Conservation (phyloP, 2,113 vertebrate genomes). For the Sisor rabdophorus region DNA sequence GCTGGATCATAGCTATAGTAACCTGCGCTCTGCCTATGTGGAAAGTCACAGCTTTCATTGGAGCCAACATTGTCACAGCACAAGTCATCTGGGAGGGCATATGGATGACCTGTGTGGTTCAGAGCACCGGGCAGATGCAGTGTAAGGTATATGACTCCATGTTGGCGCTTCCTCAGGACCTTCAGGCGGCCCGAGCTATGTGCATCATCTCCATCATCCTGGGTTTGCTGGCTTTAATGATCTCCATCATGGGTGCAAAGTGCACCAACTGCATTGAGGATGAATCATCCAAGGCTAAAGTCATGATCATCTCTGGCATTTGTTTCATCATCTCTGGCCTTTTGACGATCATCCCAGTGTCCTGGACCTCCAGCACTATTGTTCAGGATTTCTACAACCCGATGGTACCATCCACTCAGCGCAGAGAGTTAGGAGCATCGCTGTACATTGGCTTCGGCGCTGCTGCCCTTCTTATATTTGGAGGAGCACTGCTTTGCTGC, state of each 20-base stretch:
- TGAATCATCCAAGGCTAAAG: constrained; percentile 64
- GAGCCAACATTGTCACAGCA: constrained; percentile 72
- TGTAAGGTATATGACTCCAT: constrained; percentile 76
- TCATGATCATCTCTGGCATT: constrained; percentile 71
- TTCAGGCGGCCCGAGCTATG: constrained; percentile 74
- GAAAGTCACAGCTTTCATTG: constrained; percentile 69
- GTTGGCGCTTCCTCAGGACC: constrained; percentile 64
- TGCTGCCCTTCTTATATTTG: constrained; percentile 65
- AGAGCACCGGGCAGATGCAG: constrained; percentile 79
- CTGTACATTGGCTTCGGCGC: constrained; percentile 72
- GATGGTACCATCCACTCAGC: constrained; percentile 29
- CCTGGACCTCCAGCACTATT: constrained; percentile 63
- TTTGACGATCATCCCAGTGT: constrained; percentile 68
- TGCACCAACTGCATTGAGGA: constrained; percentile 78
- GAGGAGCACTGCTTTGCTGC: constrained; percentile 70
- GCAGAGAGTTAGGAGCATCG: constrained; percentile 67
- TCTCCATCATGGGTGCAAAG: constrained; percentile 72
- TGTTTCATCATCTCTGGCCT: constrained; percentile 65
- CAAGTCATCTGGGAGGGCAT: constrained; percentile 71
- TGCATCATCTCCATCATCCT: constrained; percentile 68
- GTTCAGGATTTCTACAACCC: constrained; percentile 72
- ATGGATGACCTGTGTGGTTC: constrained; percentile 74
- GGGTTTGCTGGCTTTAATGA: constrained; percentile 63
- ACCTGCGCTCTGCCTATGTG: constrained; percentile 73
- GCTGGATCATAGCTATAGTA: constrained; percentile 67